phyloP scores from a whole-genome alignment of 1,140 invertebrate genomes.

The Atta cephalotes region DNA sequence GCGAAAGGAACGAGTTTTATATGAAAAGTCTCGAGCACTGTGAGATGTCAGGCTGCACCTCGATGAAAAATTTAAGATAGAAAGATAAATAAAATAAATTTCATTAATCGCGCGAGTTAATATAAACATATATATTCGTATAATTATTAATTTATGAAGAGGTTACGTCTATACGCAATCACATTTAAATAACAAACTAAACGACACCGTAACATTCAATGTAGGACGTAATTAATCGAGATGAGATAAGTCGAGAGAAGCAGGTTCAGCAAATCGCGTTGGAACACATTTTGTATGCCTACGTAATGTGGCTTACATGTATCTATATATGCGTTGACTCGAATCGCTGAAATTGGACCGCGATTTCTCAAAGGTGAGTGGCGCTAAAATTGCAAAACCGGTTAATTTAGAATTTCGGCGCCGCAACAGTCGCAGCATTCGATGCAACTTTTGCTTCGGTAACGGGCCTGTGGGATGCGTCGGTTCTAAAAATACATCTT shows the following conservation, averaged over 20 bases:
- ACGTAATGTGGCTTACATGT: background rate
- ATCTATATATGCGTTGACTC: constrained; percentile 9
- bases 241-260: constrained; percentile 48
- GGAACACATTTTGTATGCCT: constrained; percentile 5
- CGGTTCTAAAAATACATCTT: constrained; percentile 57
- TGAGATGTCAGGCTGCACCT: background rate
- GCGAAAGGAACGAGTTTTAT: constrained; percentile 1
- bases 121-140: background rate
- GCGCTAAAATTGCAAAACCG: constrained; percentile 70
- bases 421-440: background rate
- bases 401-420: constrained; percentile 65
- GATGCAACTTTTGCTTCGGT: constrained; percentile 35
- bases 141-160: constrained; percentile 13
- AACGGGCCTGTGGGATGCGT: constrained; percentile 24
- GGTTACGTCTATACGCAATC: background rate
- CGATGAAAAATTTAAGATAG: background rate
- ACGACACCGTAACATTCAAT: background rate
- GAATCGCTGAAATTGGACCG: constrained; percentile 57
- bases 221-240: constrained; percentile 34
- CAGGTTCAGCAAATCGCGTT: constrained; percentile 25
- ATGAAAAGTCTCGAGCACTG: background rate
- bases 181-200: constrained; percentile 5
- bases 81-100: background rate
- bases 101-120: background rate
- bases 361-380: constrained; percentile 51